Conservation (phyloP, 2,888 invertebrate genomes). For the Antheraea assamensis region DNA sequence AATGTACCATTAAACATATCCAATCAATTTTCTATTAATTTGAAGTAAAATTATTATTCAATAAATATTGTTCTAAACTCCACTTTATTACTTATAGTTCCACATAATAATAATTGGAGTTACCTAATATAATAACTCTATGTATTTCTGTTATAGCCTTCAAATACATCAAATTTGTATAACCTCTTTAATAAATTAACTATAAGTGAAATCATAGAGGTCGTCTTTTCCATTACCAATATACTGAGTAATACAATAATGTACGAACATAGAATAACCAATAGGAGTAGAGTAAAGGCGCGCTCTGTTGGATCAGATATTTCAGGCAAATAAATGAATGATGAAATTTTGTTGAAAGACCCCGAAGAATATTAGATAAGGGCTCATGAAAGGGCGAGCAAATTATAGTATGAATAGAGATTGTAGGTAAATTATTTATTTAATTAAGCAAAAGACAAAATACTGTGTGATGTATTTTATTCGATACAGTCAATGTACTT, state of each 20-base stretch:
- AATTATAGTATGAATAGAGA: background rate
- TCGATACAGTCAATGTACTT: too few relatives aligned
- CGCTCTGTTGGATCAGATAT: constrained; percentile 30
- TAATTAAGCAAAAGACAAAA: background rate
- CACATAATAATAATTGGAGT: background rate
- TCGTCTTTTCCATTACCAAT: constrained; percentile 29
- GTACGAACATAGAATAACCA: constrained; percentile 34
- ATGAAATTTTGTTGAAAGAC: constrained; percentile 44
- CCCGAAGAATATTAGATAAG: constrained; percentile 32
- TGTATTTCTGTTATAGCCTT: background rate
- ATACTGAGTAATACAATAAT: constrained; percentile 37
- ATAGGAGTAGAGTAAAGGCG: constrained; percentile 30
- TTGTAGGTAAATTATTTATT: background rate
- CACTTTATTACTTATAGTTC: background rate
- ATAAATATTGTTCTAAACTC: background rate
- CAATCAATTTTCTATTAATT: background rate
- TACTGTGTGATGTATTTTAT: background rate
- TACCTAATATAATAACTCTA: background rate
- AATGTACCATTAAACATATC: background rate
- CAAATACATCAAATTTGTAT: background rate
- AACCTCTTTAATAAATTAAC: constrained; percentile 17
- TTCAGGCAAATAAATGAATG: constrained; percentile 41
- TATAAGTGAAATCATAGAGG: constrained; percentile 20
- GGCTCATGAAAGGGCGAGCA: constrained; percentile 32
- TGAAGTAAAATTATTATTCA: background rate